Evolutionary conservation across 2,797 vertebrate species (phyloP).

Genomic region (Molossus molossus): DNA sequence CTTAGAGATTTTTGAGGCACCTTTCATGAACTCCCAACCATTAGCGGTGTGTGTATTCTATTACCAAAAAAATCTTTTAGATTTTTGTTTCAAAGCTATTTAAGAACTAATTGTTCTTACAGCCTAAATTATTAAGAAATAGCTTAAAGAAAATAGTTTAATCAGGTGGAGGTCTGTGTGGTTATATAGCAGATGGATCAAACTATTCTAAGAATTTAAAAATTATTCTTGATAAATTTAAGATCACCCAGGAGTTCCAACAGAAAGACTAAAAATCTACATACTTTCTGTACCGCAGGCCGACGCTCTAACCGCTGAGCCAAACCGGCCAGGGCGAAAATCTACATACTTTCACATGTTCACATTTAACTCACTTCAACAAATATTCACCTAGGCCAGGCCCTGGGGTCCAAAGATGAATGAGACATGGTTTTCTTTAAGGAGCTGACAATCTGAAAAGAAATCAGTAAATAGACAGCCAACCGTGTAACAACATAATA

Average conservation of each 20-base stretch:
- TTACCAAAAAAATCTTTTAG: constrained; percentile 28
- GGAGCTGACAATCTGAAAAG: neutral
- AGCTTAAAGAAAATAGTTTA: constrained; percentile 22
- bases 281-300: no score
- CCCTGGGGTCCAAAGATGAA: neutral
- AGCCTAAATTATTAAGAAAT: constrained; percentile 41
- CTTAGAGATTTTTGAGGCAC: neutral
- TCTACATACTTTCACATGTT: neutral
- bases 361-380: constrained; percentile 35
- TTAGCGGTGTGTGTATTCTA: neutral
- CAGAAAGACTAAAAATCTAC: neutral
- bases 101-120: neutral
- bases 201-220: neutral
- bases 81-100: constrained; percentile 35
- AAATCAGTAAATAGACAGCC: neutral
- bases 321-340: no score
- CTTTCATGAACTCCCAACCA: neutral
- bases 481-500: neutral
- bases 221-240: constrained; percentile 13
- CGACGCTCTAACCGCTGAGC: no score
- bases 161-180: neutral
- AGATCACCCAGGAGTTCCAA: neutral
- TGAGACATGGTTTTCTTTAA: neutral
- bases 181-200: neutral
- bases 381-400: neutral